Conservation (phyloP, 30 jellyfish, hydroid and myxozoan species). For the Hydractinia symbiolongicarpus region DNA sequence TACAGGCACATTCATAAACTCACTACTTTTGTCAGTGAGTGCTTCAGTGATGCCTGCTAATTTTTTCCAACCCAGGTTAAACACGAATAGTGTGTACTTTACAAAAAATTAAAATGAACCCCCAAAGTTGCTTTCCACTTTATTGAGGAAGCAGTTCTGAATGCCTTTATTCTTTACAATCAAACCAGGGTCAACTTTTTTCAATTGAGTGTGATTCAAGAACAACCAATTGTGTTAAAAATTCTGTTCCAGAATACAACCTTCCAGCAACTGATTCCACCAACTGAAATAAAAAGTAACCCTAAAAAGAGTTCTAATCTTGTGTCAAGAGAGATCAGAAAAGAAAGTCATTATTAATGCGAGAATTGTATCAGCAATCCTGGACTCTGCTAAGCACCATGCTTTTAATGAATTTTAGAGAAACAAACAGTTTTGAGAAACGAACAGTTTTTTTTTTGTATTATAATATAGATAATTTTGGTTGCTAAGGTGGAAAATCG, state of each 20-base stretch:
- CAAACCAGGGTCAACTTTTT: background rate
- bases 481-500: too few species aligned
- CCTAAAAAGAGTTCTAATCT: background rate
- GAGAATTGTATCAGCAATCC: background rate
- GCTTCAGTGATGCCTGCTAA: too few species aligned
- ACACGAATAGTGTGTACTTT: too few species aligned
- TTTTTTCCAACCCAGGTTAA: too few species aligned
- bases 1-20: too few species aligned
- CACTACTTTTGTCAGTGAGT: too few species aligned
- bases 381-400: background rate
- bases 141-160: slow-evolving; percentile 7
- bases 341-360: background rate
- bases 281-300: background rate
- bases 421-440: too few species aligned
- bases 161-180: background rate
- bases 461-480: too few species aligned
- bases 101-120: background rate
- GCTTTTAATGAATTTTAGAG: too few species aligned
- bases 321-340: background rate
- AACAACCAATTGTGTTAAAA: background rate
- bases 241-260: background rate
- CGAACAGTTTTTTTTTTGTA: too few species aligned
- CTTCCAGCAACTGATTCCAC: background rate
- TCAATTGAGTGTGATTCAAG: background rate
- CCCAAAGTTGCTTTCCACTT: background rate